Percentiles rank a stretch among this genome's conserved stretches.
Conservation (phyloP, 2,113 vertebrate genomes). For the Aptenodytes patagonicus region DNA sequence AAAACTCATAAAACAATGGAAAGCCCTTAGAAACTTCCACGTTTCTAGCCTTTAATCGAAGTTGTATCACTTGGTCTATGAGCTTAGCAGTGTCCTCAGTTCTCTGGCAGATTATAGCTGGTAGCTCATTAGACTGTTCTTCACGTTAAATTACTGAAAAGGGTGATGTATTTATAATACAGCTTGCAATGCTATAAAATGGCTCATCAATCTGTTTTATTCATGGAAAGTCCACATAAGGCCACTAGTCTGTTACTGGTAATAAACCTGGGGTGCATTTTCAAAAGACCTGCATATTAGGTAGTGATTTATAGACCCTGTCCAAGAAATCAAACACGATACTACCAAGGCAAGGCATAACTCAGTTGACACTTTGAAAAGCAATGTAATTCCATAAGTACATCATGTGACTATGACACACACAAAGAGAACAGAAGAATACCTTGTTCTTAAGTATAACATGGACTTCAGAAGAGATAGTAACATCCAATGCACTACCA, state of each 20-base stretch:
- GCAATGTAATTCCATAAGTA: constrained; percentile 48
- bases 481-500: not conserved
- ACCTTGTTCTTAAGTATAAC: not conserved
- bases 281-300: constrained; percentile 74
- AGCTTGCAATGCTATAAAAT: constrained; percentile 76
- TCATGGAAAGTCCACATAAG: constrained; percentile 77
- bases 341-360: constrained; percentile 69
- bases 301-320: constrained; percentile 71
- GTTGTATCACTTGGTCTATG: constrained; percentile 11
- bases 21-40: not conserved
- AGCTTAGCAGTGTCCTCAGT: constrained; percentile 32
- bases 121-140: constrained; percentile 73
- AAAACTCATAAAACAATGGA: constrained; percentile 36
- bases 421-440: not conserved
- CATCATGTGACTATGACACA: constrained; percentile 4
- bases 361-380: constrained; percentile 58
- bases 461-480: not conserved
- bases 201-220: constrained; percentile 83
- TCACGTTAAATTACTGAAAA: constrained; percentile 77
- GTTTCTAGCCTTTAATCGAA: constrained; percentile 37
- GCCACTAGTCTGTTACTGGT: constrained; percentile 77
- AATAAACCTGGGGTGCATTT: constrained; percentile 79
- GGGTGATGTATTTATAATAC: constrained; percentile 78
- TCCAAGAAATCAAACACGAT: constrained; percentile 73
- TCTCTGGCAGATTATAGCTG: constrained; percentile 32